These are phyloP conservation scores for Zophobas morio DNA, from an alignment of 1,140 invertebrate species.

Conservation along the genomic window DNA sequence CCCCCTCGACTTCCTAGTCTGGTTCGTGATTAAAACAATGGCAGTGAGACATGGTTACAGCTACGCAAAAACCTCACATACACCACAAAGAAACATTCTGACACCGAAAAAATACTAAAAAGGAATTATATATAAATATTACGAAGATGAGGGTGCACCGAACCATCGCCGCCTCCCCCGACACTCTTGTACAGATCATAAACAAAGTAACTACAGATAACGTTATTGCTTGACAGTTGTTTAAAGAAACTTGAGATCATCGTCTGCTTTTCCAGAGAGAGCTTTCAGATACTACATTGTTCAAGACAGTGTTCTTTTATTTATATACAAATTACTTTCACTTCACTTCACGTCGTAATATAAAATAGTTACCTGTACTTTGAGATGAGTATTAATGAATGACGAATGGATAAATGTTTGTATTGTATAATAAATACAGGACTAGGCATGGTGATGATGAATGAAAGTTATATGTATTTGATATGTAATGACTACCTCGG, in stretches of 20 bases:
- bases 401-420: conserved; percentile 38
- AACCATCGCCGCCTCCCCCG: not conserved
- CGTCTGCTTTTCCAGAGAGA: conserved; percentile 11
- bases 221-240: conserved; percentile 31
- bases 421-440: conserved; percentile 52
- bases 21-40: not conserved
- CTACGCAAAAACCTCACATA: too few relatives aligned
- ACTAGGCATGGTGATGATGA: conserved; percentile 54
- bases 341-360: conserved; percentile 21
- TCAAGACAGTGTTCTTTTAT: conserved; percentile 34
- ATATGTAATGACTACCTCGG: conserved; percentile 70
- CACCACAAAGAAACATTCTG: too few relatives aligned
- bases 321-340: conserved; percentile 42
- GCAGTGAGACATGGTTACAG: not conserved
- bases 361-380: conserved; percentile 36
- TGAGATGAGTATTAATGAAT: conserved; percentile 33
- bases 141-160: not conserved
- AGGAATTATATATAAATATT: too few relatives aligned
- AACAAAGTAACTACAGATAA: conserved; percentile 23
- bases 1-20: not conserved
- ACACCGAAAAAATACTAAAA: too few relatives aligned
- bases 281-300: conserved; percentile 21
- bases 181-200: conserved; percentile 25
- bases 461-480: conserved; percentile 45
- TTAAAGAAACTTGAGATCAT: conserved; percentile 35